Conservation (phyloP, 2,888 invertebrate species). For the Fragum whitleyi region DNA sequence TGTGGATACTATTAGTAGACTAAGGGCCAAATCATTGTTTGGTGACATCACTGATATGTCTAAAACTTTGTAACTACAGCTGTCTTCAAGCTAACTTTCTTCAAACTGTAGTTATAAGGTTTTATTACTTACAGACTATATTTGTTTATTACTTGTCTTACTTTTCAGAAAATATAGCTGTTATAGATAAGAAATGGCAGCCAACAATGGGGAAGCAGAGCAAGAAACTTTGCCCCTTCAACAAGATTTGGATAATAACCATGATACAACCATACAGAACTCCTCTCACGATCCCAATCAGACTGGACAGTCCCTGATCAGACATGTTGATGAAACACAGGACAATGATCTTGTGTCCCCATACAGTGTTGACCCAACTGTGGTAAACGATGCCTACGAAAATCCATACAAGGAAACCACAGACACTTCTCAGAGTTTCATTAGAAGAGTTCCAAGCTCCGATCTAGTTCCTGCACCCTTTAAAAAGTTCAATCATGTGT, state of each 20-base stretch:
- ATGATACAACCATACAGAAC: constrained; percentile 46
- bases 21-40: too few relatives aligned
- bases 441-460: constrained; percentile 75
- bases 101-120: too few relatives aligned
- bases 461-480: constrained; percentile 80
- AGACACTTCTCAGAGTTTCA: constrained; percentile 76
- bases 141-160: too few relatives aligned
- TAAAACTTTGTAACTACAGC: too few relatives aligned
- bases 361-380: constrained; percentile 74
- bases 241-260: constrained; percentile 40
- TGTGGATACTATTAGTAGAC: too few relatives aligned
- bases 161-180: background rate
- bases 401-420: constrained; percentile 82
- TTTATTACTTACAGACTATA: too few relatives aligned
- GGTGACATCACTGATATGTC: too few relatives aligned
- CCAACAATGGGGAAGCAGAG: constrained; percentile 47
- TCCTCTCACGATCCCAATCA: constrained; percentile 58
- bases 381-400: constrained; percentile 73
- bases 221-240: constrained; percentile 75
- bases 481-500: constrained; percentile 77
- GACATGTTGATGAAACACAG: constrained; percentile 56
- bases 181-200: constrained; percentile 34
- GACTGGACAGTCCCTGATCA: constrained; percentile 60
- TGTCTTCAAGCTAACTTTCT: too few relatives aligned
- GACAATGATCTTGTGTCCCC: constrained; percentile 67